These are phyloP conservation scores for Timema podura DNA, from an alignment of 2,888 invertebrate species.

Conservation along the genomic window DNA sequence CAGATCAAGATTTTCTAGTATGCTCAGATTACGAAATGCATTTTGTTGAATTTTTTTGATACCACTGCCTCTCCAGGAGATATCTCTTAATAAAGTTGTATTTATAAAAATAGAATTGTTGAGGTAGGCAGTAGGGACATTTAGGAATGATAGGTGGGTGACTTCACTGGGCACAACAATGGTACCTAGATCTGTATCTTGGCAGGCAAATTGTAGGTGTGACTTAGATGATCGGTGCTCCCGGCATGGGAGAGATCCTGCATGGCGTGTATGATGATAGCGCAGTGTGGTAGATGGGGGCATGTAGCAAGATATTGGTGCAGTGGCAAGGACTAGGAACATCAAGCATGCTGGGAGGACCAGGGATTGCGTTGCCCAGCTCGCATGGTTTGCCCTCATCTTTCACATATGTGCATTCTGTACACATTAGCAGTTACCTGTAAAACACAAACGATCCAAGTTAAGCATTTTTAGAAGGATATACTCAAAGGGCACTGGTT, in stretches of 20 bases:
- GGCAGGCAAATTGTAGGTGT: conserved; percentile 17
- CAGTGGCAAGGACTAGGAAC: conserved; percentile 14
- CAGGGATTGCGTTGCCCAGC: conserved; percentile 25
- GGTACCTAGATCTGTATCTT: conserved; percentile 22
- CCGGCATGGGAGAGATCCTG: conserved; percentile 8
- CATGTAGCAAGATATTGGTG: conserved; percentile 7
- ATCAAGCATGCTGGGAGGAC: conserved; percentile 3
- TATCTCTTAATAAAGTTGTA: conserved; percentile 23
- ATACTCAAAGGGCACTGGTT: too few species aligned
- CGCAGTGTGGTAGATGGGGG: not conserved
- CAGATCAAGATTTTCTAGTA: conserved; percentile 38
- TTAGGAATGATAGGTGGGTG: conserved; percentile 26
- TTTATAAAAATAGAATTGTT: conserved; percentile 19
- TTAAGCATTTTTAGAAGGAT: too few species aligned
- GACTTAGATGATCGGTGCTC: conserved; percentile 13
- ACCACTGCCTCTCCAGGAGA: conserved; percentile 34
- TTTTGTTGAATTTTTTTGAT: conserved; percentile 33
- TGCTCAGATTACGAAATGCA: conserved; percentile 36
- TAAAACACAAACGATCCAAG: not conserved
- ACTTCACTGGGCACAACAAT: conserved; percentile 24
- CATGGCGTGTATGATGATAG: conserved; percentile 18
- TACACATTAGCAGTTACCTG: conserved; percentile 2
- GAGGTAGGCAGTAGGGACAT: conserved; percentile 20
- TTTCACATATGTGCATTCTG: conserved; percentile 31
- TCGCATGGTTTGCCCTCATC: conserved; percentile 28